Base-by-base conservation (phyloP, 2,888 invertebrate genomes). In the Liodrosophila aerea region DNA sequence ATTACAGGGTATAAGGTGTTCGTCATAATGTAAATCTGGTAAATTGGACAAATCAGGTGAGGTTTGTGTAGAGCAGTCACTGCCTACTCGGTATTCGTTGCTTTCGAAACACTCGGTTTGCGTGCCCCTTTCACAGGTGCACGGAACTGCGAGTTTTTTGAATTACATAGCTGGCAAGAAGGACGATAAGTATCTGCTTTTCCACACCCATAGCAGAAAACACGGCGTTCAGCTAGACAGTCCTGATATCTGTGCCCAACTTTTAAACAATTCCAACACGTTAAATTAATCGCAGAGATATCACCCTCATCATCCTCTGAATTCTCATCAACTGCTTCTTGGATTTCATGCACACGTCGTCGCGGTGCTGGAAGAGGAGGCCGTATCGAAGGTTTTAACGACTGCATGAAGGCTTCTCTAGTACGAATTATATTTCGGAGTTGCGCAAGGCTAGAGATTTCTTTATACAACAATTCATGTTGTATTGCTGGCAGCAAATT, bases 401-500 rank as follows among this genome's bases (percentile, higher is more conserved):
- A 4, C 5, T 22, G 22, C 22, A 22, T 22, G 5, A 22, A 30
- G 30, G 5, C 8, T 30, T 44, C 31, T 4, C 31, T 11, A 4
- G 44, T 44, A 8, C 43, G 30, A 4, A 44, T 30, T 15, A 44
- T 13, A 16, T 31, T 30, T 0, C 44, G 15, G 1, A 44, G 5
- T 7, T 44, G 15, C 0, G 31, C 13, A 30, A 31, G 30, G 13
- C 43, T 44, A 3, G 5, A 9, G 7, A 44, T 31, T 2, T 12
- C 7, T 1, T 30, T 4, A 31, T 44, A 44, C 15, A 44, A 9
- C 1, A 44, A 7, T 15, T 44, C 44, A 27, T 44, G 44, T 12
- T 41, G 41, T 11, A 41, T 41, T 11, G 22, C 41, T 7, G 41
- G 22, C 5, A 22, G 5, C 22, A 22, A 22, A 22, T 22, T 22